Percentiles rank a stretch among this genome's conserved stretches.
Conservation (phyloP, 2,888 invertebrate genomes). For the Plagiodera versicolora region DNA sequence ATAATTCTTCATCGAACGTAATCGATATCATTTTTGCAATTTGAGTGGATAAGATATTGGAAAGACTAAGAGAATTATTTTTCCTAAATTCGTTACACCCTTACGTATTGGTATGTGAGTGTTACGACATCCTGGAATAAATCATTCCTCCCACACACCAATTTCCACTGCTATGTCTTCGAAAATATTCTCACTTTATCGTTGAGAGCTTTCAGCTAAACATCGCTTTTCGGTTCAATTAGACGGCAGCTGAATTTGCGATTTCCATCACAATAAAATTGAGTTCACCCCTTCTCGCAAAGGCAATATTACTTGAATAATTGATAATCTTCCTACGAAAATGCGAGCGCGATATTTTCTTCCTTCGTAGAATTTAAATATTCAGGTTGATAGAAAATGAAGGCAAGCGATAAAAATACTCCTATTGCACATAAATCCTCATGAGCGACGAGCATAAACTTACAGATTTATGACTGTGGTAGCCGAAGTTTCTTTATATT, state of each 20-base stretch:
- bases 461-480: conserved; percentile 8
- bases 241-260: conserved; percentile 1
- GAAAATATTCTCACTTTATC: too few species aligned
- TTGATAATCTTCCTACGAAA: background rate
- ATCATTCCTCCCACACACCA: too few species aligned
- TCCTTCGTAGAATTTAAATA: conserved; percentile 4
- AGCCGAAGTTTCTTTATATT: background rate
- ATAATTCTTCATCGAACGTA: too few species aligned
- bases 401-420: conserved; percentile 13
- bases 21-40: too few species aligned
- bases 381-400: conserved; percentile 10
- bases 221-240: background rate
- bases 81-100: too few species aligned
- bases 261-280: conserved; percentile 13
- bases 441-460: background rate
- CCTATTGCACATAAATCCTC: conserved; percentile 1
- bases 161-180: too few species aligned
- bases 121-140: too few species aligned
- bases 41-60: too few species aligned
- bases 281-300: conserved; percentile 1
- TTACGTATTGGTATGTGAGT: too few species aligned
- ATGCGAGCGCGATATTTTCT: background rate
- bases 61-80: too few species aligned
- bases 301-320: conserved; percentile 8
- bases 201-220: background rate